Conservation (phyloP, 2,888 invertebrate genomes). For the Penaeus monodon region DNA sequence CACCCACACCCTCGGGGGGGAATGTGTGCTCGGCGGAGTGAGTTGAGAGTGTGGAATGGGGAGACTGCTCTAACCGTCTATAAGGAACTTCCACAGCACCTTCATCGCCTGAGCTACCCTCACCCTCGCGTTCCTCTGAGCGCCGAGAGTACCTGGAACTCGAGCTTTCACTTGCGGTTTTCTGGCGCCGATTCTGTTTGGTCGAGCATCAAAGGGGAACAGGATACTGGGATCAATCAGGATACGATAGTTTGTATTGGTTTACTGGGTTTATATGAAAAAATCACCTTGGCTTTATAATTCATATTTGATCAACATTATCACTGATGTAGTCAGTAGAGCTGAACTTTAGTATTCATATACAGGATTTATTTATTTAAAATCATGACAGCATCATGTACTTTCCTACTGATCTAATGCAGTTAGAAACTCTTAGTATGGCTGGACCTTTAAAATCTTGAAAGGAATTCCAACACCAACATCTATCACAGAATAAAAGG, state of each 20-base stretch:
- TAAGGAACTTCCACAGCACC: constrained; percentile 6
- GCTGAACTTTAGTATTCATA: too few species aligned
- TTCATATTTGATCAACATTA: too few species aligned
- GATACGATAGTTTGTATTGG: background rate
- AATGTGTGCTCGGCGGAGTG: constrained; percentile 40
- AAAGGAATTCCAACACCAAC: too few species aligned
- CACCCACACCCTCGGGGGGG: constrained; percentile 54
- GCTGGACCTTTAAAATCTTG: too few species aligned
- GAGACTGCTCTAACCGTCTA: constrained; percentile 6
- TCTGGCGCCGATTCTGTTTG: constrained; percentile 47
- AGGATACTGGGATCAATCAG: background rate
- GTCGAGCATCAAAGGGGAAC: too few species aligned
- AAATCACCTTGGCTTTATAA: too few species aligned
- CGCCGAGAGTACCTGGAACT: constrained; percentile 31
- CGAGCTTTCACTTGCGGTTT: constrained; percentile 50
- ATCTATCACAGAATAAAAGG: background rate
- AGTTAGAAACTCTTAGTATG: too few species aligned
- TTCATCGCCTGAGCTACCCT: constrained; percentile 45
- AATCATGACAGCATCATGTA: too few species aligned
- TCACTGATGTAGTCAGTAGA: too few species aligned
- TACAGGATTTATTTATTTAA: too few species aligned
- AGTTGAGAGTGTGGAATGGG: constrained; percentile 2
- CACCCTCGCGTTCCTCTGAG: constrained; percentile 38
- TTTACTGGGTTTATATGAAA: too few species aligned
- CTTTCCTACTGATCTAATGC: too few species aligned